These are phyloP conservation scores for Fragum whitleyi DNA, from an alignment of 2,888 invertebrate genomes.

Conservation along the genomic window DNA sequence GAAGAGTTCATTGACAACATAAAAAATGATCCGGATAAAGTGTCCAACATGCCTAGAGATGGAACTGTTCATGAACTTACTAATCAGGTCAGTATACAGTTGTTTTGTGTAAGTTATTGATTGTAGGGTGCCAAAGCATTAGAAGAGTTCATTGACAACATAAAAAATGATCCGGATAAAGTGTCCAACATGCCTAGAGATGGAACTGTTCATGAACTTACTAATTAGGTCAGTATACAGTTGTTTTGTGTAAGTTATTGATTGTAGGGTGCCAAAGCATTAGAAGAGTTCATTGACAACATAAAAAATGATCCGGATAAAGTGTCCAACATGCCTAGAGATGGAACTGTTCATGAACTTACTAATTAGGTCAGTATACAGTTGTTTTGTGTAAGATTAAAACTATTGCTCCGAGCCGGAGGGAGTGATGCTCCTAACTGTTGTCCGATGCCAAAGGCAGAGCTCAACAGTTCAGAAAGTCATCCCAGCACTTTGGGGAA, in stretches of 20 bases:
- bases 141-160: conserved; percentile 96
- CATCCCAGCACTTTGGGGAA: no score
- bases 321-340: conserved; percentile 92
- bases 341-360: conserved; percentile 98
- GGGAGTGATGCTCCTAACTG: no score
- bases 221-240: conserved; percentile 92
- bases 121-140: conserved; percentile 93
- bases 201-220: conserved; percentile 98
- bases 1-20: conserved; percentile 97
- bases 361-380: conserved; percentile 93
- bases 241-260: no score
- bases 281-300: conserved; percentile 97
- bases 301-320: conserved; percentile 88
- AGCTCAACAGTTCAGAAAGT: no score
- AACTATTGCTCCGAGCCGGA: no score
- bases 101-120: not conserved
- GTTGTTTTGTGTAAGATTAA: no score
- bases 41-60: conserved; percentile 93
- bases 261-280: conserved; percentile 92
- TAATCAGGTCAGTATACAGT: conserved; percentile 91
- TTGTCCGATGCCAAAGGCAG: no score
- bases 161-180: conserved; percentile 88
- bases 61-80: conserved; percentile 99
- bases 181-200: conserved; percentile 93
- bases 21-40: conserved; percentile 87